Conservation (phyloP, 2,888 invertebrate genomes). For the Campoletis raptor region DNA sequence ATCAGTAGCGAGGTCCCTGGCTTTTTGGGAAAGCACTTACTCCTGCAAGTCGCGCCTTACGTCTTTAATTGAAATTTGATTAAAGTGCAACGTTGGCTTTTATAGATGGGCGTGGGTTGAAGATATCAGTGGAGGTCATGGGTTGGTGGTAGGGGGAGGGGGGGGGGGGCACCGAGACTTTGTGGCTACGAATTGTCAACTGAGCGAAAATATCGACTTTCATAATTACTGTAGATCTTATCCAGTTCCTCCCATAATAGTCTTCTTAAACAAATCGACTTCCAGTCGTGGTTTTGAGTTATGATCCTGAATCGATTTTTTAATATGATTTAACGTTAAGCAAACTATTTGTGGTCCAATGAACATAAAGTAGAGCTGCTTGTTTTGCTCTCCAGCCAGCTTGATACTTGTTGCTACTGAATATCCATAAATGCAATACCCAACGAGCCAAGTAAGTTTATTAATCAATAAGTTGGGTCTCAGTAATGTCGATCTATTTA, state of each 20-base stretch:
- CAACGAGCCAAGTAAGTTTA: slow-evolving; percentile 40
- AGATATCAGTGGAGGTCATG: not conserved
- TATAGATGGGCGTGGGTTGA: not conserved
- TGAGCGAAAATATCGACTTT: slow-evolving; percentile 17
- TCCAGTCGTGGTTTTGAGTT: not conserved
- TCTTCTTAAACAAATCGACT: not conserved
- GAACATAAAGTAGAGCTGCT: slow-evolving; percentile 11
- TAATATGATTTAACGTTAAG: not conserved
- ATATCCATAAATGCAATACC: slow-evolving; percentile 12
- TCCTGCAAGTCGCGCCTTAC: slow-evolving; percentile 9
- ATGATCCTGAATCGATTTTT: slow-evolving; percentile 7
- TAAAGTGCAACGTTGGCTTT: slow-evolving; percentile 15
- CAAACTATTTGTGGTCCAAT: slow-evolving; percentile 15
- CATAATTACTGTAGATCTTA: not conserved
- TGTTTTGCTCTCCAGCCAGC: slow-evolving; percentile 11
- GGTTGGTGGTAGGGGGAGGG: not conserved
- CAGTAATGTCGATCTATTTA: slow-evolving; percentile 17
- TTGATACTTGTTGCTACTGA: not conserved
- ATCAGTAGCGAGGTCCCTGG: slow-evolving; percentile 55
- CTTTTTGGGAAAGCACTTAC: slow-evolving; percentile 30
- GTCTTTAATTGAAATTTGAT: slow-evolving; percentile 18
- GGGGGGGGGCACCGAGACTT: not conserved
- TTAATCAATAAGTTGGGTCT: slow-evolving; percentile 33
- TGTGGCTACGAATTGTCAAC: slow-evolving; percentile 5
- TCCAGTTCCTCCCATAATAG: not conserved